Evolutionary conservation across 2,888 invertebrate genomes (phyloP), one percentile per base, ranked within the genome.

Genomic region (Agriopis marginaria): DNA sequence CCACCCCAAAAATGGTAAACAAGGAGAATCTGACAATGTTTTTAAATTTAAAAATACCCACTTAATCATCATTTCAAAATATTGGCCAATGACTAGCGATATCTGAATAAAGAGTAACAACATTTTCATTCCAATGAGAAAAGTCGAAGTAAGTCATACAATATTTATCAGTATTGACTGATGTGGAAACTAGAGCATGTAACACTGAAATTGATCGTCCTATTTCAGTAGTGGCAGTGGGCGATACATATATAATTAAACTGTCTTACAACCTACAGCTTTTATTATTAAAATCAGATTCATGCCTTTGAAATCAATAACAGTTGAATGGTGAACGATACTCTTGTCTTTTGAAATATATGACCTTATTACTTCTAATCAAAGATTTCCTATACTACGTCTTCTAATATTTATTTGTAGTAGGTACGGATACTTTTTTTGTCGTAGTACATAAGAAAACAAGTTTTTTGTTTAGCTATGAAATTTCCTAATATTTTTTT

Each of bases 151-250:
- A 32, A 32, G 32, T 50, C 10, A 11, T 50, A 14, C 14, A 2
- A 42, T 55, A n/a, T 42, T 10, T 54, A 32, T 32, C 7, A 12
- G 32, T 54, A 39, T 39, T 42, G 42, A 56, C 10, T 7, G 55
- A 42, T 8, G 42, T 14, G 40, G 53, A 42, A 56, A 40, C 0
- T 40, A 63, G 49, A 65, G 23, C 66, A 66, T 65, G 39, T 54
- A 72, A 76, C 70, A 76, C 66, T 42, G 17, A 66, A 79, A 81
- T 83, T 79, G 78, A 81, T 80, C 77, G 82, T 77, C 79, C 80
- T 76, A 81, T 77, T 80, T 72, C 51, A 68, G 55, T 63, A 59
- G 32, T 58, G 64, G 69, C 67, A 50, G 62, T 53, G 50, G 49
- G 63, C 54, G 51, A 60, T 70, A 70, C n/a, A n/a, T 68, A 70